Conservation (phyloP, 2,113 vertebrate species). For the Cnemophilus loriae region DNA sequence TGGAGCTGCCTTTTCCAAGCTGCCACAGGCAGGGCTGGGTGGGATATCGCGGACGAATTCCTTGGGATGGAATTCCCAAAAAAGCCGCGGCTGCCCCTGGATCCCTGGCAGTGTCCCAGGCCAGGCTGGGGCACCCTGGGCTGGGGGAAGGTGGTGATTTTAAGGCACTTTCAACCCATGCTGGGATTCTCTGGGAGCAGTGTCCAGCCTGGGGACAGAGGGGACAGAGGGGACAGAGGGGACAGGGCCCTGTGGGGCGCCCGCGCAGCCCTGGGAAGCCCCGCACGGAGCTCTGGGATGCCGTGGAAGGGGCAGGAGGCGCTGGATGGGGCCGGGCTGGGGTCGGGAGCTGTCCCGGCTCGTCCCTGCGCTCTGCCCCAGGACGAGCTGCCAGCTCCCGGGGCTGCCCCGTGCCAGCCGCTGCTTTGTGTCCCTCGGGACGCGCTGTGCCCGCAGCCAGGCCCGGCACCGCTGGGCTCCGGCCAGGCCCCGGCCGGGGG, state of each 20-base stretch:
- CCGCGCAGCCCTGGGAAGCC: accelerated
- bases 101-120: not conserved
- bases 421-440: constrained; percentile 4
- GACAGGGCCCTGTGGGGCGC: accelerated
- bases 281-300: accelerated
- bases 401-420: not conserved
- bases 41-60: not conserved
- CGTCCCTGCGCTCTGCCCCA: not conserved
- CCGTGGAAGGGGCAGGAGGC: not conserved
- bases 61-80: not conserved
- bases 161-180: no score
- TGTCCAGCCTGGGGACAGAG: accelerated
- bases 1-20: no score
- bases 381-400: not conserved
- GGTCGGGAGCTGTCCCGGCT: not conserved
- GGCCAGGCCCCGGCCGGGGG: not conserved
- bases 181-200: not conserved
- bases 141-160: not conserved
- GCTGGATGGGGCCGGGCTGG: not conserved
- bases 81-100: not conserved
- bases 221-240: no score
- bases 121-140: not conserved
- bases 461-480: accelerated
- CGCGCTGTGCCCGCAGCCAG: not conserved
- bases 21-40: not conserved